A percentile compares a stretch with the other conserved stretches of the same genome.
Evolutionary conservation across 1,140 invertebrate genomes (phyloP).

Genomic region (Tetranychus cinnabarinus): DNA sequence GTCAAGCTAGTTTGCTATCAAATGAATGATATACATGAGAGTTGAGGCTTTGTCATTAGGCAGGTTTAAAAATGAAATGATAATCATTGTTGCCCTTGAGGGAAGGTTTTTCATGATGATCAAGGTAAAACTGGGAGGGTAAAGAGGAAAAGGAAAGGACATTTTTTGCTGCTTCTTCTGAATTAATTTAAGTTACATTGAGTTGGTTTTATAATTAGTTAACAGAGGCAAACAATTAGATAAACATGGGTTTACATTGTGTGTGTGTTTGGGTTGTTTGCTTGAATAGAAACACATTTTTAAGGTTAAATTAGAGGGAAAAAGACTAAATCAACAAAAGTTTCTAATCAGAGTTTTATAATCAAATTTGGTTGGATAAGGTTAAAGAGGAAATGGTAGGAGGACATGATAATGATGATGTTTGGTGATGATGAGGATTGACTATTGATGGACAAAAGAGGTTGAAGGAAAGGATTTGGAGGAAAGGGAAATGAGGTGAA

Average conservation of each 20-base stretch:
- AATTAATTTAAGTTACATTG: too few species aligned
- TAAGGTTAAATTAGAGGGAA: too few species aligned
- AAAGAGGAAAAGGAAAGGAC: too few species aligned
- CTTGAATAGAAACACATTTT: too few species aligned
- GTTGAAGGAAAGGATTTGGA: neutral
- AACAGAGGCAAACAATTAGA: neutral
- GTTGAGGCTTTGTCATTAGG: neutral
- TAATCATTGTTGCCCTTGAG: neutral
- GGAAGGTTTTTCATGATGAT: too few species aligned
- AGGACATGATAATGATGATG: neutral
- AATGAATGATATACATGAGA: neutral
- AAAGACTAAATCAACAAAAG: too few species aligned
- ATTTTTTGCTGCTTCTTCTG: too few species aligned
- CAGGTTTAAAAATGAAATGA: neutral
- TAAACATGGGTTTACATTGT: neutral
- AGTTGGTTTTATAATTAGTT: too few species aligned
- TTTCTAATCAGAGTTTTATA: too few species aligned
- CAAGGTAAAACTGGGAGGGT: too few species aligned
- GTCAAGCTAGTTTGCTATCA: neutral
- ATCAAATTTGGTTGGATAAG: too few species aligned
- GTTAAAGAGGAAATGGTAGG: neutral
- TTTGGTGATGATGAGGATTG: neutral
- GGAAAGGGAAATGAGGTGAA: neutral
- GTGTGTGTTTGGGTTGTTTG: too few species aligned
- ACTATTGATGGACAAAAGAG: neutral